Conservation (phyloP, 2,113 vertebrate species). For the Tragelaphus scriptus region DNA sequence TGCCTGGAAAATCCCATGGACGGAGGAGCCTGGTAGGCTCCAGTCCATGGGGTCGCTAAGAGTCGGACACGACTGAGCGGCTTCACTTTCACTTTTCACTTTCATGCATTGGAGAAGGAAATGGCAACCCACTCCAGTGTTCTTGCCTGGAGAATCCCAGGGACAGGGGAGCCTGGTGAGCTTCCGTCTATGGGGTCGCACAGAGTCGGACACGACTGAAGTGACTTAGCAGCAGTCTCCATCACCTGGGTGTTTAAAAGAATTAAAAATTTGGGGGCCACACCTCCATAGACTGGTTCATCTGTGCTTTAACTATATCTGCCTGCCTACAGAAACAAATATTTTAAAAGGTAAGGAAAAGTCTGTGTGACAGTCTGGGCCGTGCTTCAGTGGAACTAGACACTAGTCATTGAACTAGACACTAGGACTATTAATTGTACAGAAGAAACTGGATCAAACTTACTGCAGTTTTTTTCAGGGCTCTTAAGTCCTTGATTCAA, state of each 20-base stretch:
- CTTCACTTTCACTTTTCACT: no score
- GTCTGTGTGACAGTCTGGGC: background rate
- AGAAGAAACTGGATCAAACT: background rate
- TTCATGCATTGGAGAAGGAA: no score
- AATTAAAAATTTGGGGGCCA: background rate
- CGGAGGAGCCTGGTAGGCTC: no score
- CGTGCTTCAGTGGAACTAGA: background rate
- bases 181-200: no score
- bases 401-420: background rate
- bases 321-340: background rate
- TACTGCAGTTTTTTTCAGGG: background rate
- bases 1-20: no score
- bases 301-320: background rate
- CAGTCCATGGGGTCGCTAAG: no score
- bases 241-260: background rate
- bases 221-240: no score
- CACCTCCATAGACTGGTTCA: background rate
- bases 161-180: no score
- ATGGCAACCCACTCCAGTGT: no score
- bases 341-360: background rate
- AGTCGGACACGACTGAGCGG: no score
- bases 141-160: no score
- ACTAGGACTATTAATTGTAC: background rate
- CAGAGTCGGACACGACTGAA: no score
- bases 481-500: background rate